Conservation (phyloP, 2,113 vertebrate species). For the Thalassoma bifasciatum region DNA sequence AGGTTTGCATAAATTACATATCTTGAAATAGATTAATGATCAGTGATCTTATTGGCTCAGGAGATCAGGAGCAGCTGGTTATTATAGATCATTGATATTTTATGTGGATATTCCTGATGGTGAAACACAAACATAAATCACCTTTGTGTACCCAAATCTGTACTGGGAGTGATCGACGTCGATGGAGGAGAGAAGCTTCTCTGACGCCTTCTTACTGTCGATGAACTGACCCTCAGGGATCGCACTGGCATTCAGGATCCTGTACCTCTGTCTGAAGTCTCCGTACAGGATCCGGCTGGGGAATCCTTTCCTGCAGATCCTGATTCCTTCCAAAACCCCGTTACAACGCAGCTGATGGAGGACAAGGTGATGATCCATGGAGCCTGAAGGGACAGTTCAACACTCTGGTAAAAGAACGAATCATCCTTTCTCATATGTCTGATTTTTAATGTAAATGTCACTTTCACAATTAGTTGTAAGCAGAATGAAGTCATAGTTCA, state of each 20-base stretch:
- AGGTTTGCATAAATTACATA: neutral
- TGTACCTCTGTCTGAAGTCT: conserved; percentile 81
- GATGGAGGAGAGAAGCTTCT: conserved; percentile 89
- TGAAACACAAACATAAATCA: conserved; percentile 36
- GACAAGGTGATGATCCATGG: conserved; percentile 71
- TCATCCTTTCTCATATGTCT: too few relatives aligned
- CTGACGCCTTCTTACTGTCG: conserved; percentile 91
- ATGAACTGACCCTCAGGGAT: conserved; percentile 89
- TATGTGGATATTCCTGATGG: too few relatives aligned
- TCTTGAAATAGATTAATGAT: too few relatives aligned
- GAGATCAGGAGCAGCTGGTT: too few relatives aligned
- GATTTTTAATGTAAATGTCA: too few relatives aligned
- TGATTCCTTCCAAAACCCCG: conserved; percentile 65
- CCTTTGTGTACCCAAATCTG: conserved; percentile 89
- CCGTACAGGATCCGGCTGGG: conserved; percentile 72
- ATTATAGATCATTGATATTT: too few relatives aligned
- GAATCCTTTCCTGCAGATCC: conserved; percentile 69
- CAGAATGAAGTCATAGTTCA: too few relatives aligned
- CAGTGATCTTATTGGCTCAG: too few relatives aligned
- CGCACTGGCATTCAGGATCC: conserved; percentile 87
- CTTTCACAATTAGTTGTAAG: too few relatives aligned
- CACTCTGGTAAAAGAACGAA: too few relatives aligned
- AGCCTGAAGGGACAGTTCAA: conserved; percentile 30
- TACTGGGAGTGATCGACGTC: conserved; percentile 87
- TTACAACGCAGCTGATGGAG: conserved; percentile 71